Evolutionary conservation across 2,888 invertebrate species (phyloP).

Genomic region (Andrena dorsata): DNA sequence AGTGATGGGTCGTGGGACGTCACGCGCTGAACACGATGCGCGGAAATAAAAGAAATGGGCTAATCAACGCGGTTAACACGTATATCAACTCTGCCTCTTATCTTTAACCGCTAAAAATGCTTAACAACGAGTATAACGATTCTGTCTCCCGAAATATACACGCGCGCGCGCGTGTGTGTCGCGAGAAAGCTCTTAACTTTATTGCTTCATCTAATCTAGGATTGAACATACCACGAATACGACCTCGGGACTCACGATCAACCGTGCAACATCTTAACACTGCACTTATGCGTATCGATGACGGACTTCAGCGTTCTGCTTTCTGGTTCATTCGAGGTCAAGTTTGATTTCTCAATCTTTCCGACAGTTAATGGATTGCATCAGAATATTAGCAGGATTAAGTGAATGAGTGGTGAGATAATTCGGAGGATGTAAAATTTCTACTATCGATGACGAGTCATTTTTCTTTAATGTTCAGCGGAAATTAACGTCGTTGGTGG

Average conservation of each 20-base stretch:
- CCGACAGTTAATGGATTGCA: no score
- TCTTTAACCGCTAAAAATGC: constrained; percentile 68
- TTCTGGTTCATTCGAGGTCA: neutral
- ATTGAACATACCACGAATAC: constrained; percentile 51
- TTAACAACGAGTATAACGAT: constrained; percentile 74
- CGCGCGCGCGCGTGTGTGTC: constrained; percentile 6
- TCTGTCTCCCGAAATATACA: constrained; percentile 54
- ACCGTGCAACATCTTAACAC: constrained; percentile 27
- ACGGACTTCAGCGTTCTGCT: neutral
- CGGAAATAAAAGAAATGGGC: constrained; percentile 52
- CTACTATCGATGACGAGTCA: no score
- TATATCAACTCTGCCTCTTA: constrained; percentile 45
- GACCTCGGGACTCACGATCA: constrained; percentile 44
- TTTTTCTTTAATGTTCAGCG: no score
- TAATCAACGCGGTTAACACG: constrained; percentile 64
- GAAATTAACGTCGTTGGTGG: no score
- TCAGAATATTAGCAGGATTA: no score
- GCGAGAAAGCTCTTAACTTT: constrained; percentile 71
- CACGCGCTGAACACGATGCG: neutral
- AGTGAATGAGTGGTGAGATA: no score
- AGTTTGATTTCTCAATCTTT: neutral
- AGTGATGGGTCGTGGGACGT: neutral
- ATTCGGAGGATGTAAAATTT: no score
- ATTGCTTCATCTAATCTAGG: constrained; percentile 73
- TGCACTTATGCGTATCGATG: constrained; percentile 1